phyloP scores from a whole-genome alignment of 2,797 vertebrate species.

The Pampus argenteus region DNA sequence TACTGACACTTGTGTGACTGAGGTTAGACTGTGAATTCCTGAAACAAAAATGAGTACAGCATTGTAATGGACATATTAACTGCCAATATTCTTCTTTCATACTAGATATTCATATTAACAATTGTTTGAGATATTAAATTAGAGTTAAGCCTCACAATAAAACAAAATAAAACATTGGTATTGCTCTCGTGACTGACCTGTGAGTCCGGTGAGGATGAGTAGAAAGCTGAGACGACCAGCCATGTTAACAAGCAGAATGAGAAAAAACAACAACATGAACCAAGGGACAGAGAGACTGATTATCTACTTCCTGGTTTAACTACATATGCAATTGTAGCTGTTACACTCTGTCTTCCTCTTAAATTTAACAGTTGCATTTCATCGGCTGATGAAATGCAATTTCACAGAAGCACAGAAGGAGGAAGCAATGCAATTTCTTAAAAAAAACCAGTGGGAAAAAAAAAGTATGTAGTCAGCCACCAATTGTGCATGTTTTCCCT shows the following conservation, averaged over 20 bases:
- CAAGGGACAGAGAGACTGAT: not conserved
- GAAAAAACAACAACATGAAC: not conserved
- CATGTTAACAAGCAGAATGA: not conserved
- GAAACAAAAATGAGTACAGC: conserved; percentile 2
- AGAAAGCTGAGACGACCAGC: conserved; percentile 14
- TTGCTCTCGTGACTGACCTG: conserved; percentile 38
- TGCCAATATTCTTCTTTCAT: not conserved
- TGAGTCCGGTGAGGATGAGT: conserved; percentile 39
- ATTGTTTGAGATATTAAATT: not conserved
- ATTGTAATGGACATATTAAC: not conserved
- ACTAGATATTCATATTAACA: not conserved
- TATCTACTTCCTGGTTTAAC: not conserved
- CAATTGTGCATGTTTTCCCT: too few relatives aligned
- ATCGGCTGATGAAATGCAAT: not conserved
- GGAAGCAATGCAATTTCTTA: too few relatives aligned
- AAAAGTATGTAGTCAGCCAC: too few relatives aligned
- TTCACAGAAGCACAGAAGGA: too few relatives aligned
- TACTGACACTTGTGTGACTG: conserved; percentile 32
- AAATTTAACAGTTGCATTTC: not conserved
- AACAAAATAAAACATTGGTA: not conserved
- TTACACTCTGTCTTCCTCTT: not conserved
- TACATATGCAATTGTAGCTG: not conserved
- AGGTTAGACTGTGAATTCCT: conserved; percentile 33
- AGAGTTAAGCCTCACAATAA: not conserved
- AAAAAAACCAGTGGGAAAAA: too few relatives aligned